These are phyloP conservation scores for Drosophila orosa DNA, from an alignment of 1,140 invertebrate genomes.

Conservation along the genomic window DNA sequence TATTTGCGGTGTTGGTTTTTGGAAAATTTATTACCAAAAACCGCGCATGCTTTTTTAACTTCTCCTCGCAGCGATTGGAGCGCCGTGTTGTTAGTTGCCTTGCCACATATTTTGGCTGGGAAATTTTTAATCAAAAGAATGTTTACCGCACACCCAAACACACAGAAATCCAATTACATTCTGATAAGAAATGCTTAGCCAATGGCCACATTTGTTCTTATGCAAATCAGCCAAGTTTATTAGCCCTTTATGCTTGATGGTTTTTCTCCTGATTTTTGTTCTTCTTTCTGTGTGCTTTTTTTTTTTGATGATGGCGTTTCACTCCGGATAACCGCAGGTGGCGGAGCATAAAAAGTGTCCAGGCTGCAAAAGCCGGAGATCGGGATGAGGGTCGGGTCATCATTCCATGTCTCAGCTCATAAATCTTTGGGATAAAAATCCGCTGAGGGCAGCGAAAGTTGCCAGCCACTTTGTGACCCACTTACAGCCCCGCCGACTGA, in stretches of 20 bases:
- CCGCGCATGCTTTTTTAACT: slow-evolving; percentile 55
- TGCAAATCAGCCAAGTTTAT: slow-evolving; percentile 77
- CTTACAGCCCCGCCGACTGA: slow-evolving; percentile 23
- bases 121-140: slow-evolving; percentile 72
- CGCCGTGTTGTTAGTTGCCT: slow-evolving; percentile 19
- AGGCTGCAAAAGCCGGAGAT: slow-evolving; percentile 59
- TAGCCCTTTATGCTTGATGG: slow-evolving; percentile 62
- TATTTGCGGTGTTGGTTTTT: slow-evolving; percentile 59
- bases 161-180: slow-evolving; percentile 68
- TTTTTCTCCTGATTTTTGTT: slow-evolving; percentile 13
- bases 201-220: slow-evolving; percentile 66
- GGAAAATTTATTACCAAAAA: slow-evolving; percentile 68
- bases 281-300: slow-evolving; percentile 17
- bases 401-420: slow-evolving; percentile 77
- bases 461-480: slow-evolving; percentile 38
- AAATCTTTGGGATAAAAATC: slow-evolving; percentile 76
- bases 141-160: slow-evolving; percentile 25
- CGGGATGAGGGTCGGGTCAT: slow-evolving; percentile 62
- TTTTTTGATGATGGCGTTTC: slow-evolving; percentile 2
- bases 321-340: slow-evolving; percentile 64
- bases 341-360: slow-evolving; percentile 74
- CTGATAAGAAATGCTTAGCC: slow-evolving; percentile 67
- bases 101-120: slow-evolving; percentile 31
- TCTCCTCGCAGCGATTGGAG: slow-evolving; percentile 29
- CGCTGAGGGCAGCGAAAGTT: slow-evolving; percentile 61